Base-by-base conservation (phyloP, 2,797 vertebrate genomes). In the Eutrigla gurnardus region DNA sequence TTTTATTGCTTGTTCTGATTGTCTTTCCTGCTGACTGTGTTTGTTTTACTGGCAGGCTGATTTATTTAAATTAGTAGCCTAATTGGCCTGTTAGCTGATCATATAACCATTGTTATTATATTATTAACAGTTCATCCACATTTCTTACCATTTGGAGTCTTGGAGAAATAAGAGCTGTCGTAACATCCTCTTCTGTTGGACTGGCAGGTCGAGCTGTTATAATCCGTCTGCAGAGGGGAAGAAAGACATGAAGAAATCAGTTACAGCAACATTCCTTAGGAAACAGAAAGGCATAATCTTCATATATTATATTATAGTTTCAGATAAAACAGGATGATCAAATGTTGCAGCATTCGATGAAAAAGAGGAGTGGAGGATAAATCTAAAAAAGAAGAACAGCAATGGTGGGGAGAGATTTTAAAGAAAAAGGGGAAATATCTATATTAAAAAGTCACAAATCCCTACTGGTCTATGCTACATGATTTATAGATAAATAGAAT, bases 101-200 rank as follows among this genome's bases (percentile, higher is more conserved):
- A 35, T 5, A 33, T 8, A 10, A 5, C 4, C 0, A 6, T 52
- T 32, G 17, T 2, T 15, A 0, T 33, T 17, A 46, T 32, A 42
- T 46, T 55, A 13, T 4, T 70, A 2, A 14, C 12, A 33, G 39
- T 13, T 0, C 6, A 18, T 37, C 0, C n/a, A 95, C 90, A 15
- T 96, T 49, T 94, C 96, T 91, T 84, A 99, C 97, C 96, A 32
- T 93, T 95, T 81, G 93, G 83, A 49, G 94, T 93, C 86, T 97
- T 95, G 1, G 92, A 95, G 90, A 96, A 97, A 90, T 97, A 99
- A 50, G 92, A 93, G 86, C 93, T 95, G 46, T 97, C 96, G 15
- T 96, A 97, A 88, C 94, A 95, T 84, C 91, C 95, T 78, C 95
- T 94, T 54, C 95, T 91, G 65, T 94, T 91, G 32, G 91, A 95